Conservation (phyloP, 2,888 invertebrate genomes). For the Eristalis tenax region DNA sequence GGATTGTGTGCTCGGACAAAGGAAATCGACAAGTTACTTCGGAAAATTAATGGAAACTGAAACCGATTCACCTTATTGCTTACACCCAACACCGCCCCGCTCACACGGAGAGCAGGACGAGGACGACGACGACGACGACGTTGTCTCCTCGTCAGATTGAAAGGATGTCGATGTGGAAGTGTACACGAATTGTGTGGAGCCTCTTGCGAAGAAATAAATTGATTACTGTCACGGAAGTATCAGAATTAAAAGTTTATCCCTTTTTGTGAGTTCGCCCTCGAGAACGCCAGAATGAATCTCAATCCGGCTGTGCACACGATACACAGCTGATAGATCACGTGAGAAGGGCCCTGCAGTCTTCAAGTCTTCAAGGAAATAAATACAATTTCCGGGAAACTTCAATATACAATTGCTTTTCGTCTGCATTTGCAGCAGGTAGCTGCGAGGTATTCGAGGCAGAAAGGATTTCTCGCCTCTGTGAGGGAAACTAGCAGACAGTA, state of each 20-base stretch:
- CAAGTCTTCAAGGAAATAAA: conserved; percentile 73
- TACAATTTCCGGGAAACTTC: conserved; percentile 74
- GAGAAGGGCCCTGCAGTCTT: conserved; percentile 60
- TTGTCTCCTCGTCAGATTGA: conserved; percentile 43
- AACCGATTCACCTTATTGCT: conserved; percentile 22
- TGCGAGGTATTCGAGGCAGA: conserved; percentile 13
- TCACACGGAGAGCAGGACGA: background rate
- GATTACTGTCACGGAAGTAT: conserved; percentile 81
- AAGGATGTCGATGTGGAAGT: background rate
- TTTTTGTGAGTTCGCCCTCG: conserved; percentile 48
- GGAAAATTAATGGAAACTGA: conserved; percentile 56
- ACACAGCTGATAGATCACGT: conserved; percentile 71
- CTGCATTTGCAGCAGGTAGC: conserved; percentile 46
- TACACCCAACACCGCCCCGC: background rate
- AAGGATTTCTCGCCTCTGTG: conserved; percentile 32
- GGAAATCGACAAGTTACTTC: conserved; percentile 27
- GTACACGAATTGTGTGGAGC: background rate
- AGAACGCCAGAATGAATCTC: conserved; percentile 8
- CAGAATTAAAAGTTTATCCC: conserved; percentile 74
- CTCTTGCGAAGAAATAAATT: conserved; percentile 77
- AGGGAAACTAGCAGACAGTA: conserved; percentile 64
- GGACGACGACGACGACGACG: no score
- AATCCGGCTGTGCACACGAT: conserved; percentile 29
- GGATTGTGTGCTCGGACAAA: conserved; percentile 33
- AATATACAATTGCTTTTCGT: conserved; percentile 66